Conservation (phyloP, 2,797 vertebrate genomes). For the Enoplosus armatus region DNA sequence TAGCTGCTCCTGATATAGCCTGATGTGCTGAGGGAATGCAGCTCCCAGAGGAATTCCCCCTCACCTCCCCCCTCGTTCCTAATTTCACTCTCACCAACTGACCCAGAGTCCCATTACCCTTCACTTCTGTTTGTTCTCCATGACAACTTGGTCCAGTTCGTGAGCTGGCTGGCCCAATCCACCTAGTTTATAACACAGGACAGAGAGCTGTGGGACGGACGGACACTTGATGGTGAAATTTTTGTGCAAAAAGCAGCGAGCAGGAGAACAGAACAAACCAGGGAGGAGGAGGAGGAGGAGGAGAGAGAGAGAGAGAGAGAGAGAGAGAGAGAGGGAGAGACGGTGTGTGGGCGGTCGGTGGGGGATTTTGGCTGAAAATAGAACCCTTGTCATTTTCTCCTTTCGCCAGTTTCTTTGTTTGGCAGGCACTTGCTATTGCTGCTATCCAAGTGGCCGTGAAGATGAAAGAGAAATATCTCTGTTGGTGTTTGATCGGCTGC, state of each 20-base stretch:
- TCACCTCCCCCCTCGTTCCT: conserved; percentile 41
- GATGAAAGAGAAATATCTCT: conserved; percentile 51
- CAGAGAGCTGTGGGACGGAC: conserved; percentile 39
- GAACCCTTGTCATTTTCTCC: conserved; percentile 80
- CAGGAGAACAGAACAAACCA: conserved; percentile 42
- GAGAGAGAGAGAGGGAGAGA: conserved; percentile 8
- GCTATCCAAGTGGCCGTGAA: conserved; percentile 53
- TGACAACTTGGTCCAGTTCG: conserved; percentile 47
- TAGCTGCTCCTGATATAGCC: conserved; percentile 74
- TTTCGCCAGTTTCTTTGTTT: conserved; percentile 70
- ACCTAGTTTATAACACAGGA: conserved; percentile 30
- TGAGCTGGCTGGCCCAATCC: conserved; percentile 30
- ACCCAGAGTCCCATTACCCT: conserved; percentile 63
- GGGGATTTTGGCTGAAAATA: conserved; percentile 79
- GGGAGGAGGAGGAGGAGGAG: conserved; percentile 37
- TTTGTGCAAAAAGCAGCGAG: conserved; percentile 27
- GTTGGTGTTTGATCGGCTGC: conserved; percentile 37
- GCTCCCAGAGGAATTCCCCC: conserved; percentile 77
- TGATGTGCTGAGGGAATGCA: conserved; percentile 70
- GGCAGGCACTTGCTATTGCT: conserved; percentile 49
- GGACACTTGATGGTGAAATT: conserved; percentile 28
- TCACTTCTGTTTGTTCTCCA: conserved; percentile 61
- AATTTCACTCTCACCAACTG: conserved; percentile 69
- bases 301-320: background rate
- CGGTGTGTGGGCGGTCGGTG: conserved; percentile 62